These are phyloP conservation scores for Drusus annulatus DNA, from an alignment of 1,140 invertebrate genomes.

Conservation along the genomic window DNA sequence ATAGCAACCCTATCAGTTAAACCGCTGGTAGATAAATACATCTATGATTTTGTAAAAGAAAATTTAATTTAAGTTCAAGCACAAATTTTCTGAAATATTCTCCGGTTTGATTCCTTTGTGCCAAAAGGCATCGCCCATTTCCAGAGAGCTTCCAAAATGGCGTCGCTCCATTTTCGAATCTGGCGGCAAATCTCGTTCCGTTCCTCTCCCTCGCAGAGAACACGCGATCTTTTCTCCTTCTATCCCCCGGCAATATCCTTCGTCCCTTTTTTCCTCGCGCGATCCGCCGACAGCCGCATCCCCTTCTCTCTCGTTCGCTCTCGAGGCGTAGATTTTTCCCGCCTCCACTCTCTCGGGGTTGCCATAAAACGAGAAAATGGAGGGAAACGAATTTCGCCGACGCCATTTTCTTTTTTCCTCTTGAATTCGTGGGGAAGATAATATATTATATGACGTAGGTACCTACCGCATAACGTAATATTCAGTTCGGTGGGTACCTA, in stretches of 20 bases:
- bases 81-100: background rate
- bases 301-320: background rate
- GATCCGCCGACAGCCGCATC: background rate
- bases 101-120: background rate
- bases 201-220: constrained; percentile 33
- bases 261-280: background rate
- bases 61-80: no score
- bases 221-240: constrained; percentile 34
- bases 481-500: no score
- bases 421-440: constrained; percentile 23
- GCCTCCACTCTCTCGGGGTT: constrained; percentile 5
- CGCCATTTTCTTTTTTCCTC: constrained; percentile 33
- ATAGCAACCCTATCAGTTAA: no score
- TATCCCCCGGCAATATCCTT: background rate
- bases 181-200: constrained; percentile 8
- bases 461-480: background rate
- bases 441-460: background rate
- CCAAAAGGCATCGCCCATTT: background rate
- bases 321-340: constrained; percentile 30
- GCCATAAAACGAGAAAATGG: constrained; percentile 24
- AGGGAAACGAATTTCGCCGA: constrained; percentile 25
- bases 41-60: no score
- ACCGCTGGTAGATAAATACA: no score
- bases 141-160: constrained; percentile 32
- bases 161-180: constrained; percentile 33